A percentile compares a stretch with the other conserved stretches of the same genome.
Conservation (phyloP, 2,113 vertebrate genomes). For the Gallinago jamesoni region DNA sequence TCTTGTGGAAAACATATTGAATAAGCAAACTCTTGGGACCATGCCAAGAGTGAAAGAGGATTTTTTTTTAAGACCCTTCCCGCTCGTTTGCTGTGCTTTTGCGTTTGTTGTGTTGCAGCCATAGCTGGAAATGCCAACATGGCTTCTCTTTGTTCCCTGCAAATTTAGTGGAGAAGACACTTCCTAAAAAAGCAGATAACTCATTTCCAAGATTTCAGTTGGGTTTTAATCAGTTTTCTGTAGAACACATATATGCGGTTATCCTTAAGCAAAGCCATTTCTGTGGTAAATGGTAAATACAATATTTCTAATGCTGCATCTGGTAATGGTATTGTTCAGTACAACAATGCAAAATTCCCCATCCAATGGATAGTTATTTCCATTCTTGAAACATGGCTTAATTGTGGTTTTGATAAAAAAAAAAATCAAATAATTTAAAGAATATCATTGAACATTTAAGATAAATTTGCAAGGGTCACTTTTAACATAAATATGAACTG, state of each 20-base stretch:
- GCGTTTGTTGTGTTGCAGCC: neutral
- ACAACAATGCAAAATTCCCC: neutral
- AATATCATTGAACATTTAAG: neutral
- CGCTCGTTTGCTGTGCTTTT: neutral
- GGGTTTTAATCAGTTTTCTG: neutral
- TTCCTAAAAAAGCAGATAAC: neutral
- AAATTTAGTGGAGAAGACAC: neutral
- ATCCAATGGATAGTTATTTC: neutral
- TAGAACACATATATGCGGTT: rapidly evolving
- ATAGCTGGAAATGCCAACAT: neutral
- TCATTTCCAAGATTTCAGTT: neutral
- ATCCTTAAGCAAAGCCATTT: neutral
- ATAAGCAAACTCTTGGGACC: neutral
- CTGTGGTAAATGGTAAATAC: neutral
- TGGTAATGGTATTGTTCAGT: neutral
- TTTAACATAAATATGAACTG: neutral
- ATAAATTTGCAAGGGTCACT: neutral
- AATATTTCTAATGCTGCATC: neutral
- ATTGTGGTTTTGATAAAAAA: neutral
- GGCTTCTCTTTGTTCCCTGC: neutral
- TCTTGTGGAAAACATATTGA: neutral
- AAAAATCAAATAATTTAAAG: neutral
- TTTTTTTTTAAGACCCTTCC: neutral
- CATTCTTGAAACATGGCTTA: neutral
- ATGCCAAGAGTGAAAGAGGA: neutral